Evolutionary conservation across 2,797 vertebrate genomes (phyloP), one percentile per base, ranked within the genome.

Genomic region (Acipenser transmontanus): DNA sequence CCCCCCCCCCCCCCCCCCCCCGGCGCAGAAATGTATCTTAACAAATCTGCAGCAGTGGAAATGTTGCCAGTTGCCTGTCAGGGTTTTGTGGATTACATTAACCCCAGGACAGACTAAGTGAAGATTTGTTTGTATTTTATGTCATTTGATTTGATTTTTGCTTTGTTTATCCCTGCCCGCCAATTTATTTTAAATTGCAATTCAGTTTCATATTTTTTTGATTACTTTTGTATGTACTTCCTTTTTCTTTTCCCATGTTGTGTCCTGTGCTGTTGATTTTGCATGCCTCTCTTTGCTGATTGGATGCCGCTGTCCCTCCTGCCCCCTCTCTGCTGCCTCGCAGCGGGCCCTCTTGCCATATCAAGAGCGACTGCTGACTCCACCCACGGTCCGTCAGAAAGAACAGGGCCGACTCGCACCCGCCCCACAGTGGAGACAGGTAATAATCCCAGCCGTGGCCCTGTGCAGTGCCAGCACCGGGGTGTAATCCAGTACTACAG

Each of bases 381-480:
- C 79, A 12, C 81, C 88, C 49, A 79, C 81, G 77, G 78, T 80
- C 78, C 84, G 81, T 74, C 75, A 76, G 69, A 89, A 86, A 76
- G 89, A 93, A 85, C 90, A 93, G 72, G 82, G 88, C 68, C 83
- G 73, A 49, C 82, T 91, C 85, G 87, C 87, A 63, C 87, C 89
- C 70, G 80, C 85, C 59, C 94, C 95, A 17, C 93, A 90, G 63
- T 98, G 95, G 95, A 97, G 95, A 91, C 94, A 98, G 96, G 96
- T 98, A 98, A 96, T 90, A 69, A 72, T 69, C 66, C 63, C 62
- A 70, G 47, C n/a, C 20, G 4, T 49, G 8, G 65, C 51, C n/a
- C 6, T 70, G 67, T 70, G 67, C 69, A 73, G 47, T 71, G 2
- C n/a, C 34, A 62, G 34, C 34, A 34, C 34, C 4, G 34, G 34